A percentile compares a stretch with the other conserved stretches of the same genome.
phyloP scores from a whole-genome alignment of 2,113 vertebrate species.

The Litocranius walleri region DNA sequence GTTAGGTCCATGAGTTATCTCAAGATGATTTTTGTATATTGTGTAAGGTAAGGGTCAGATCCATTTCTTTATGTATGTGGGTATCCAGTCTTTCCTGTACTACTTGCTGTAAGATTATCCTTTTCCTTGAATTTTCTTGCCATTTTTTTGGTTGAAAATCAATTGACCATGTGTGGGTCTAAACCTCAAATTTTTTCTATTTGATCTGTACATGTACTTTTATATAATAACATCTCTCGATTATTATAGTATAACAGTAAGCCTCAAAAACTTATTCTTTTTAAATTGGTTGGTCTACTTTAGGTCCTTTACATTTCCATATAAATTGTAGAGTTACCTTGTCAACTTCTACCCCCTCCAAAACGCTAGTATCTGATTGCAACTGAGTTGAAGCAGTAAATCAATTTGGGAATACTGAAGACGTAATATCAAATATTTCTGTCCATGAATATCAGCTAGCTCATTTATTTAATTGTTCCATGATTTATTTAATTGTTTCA shows the following conservation, averaged over 20 bases:
- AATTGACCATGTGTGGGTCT: neutral
- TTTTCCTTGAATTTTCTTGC: neutral
- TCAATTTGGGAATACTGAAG: neutral
- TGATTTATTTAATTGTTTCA: neutral
- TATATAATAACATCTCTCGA: neutral
- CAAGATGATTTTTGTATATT: neutral
- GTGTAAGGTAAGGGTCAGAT: neutral
- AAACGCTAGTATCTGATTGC: neutral
- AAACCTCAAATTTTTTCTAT: neutral
- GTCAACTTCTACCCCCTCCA: neutral
- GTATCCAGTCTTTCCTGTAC: neutral
- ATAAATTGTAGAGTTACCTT: neutral
- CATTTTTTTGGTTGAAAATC: neutral
- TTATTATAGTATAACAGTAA: neutral
- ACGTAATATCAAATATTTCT: neutral
- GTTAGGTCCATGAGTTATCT: neutral
- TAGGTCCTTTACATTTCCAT: neutral
- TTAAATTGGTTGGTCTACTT: neutral
- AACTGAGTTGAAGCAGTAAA: neutral
- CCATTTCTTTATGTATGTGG: neutral
- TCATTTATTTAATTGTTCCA: neutral
- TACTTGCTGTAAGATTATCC: neutral
- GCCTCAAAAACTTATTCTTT: neutral
- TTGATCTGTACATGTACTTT: neutral
- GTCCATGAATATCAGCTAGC: neutral